Conservation (phyloP, 1,140 invertebrate genomes). For the Caligus rogercresseyi region DNA sequence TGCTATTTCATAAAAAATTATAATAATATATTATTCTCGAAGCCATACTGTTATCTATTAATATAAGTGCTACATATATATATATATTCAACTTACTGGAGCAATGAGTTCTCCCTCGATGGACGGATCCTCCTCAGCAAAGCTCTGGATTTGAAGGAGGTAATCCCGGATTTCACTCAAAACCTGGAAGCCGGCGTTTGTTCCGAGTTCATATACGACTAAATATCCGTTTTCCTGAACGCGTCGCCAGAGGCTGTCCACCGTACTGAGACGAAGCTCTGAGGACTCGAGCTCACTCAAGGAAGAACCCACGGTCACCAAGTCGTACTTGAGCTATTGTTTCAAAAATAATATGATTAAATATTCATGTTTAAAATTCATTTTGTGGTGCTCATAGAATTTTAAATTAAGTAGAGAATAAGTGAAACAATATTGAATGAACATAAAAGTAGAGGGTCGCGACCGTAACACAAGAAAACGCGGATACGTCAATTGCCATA, state of each 20-base stretch:
- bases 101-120: neutral
- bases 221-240: neutral
- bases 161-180: conserved; percentile 4
- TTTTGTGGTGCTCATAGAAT: too few relatives aligned
- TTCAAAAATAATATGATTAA: neutral
- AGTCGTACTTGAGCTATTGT: neutral
- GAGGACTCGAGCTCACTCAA: neutral
- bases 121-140: neutral
- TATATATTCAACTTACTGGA: neutral
- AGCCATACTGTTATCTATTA: too few relatives aligned
- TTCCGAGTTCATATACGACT: neutral
- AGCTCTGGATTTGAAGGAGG: neutral
- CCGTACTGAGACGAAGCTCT: neutral
- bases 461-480: too few relatives aligned
- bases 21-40: too few relatives aligned
- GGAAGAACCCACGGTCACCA: neutral
- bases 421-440: too few relatives aligned
- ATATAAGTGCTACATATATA: too few relatives aligned
- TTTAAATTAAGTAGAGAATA: too few relatives aligned
- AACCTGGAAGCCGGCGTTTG: conserved; percentile 8
- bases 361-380: too few relatives aligned
- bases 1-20: too few relatives aligned
- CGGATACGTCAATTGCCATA: too few relatives aligned
- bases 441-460: too few relatives aligned
- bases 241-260: neutral